Evolutionary conservation across 1,140 invertebrate genomes (phyloP), one percentile per base, ranked within the genome.

Genomic region (Sinonovacula constricta): DNA sequence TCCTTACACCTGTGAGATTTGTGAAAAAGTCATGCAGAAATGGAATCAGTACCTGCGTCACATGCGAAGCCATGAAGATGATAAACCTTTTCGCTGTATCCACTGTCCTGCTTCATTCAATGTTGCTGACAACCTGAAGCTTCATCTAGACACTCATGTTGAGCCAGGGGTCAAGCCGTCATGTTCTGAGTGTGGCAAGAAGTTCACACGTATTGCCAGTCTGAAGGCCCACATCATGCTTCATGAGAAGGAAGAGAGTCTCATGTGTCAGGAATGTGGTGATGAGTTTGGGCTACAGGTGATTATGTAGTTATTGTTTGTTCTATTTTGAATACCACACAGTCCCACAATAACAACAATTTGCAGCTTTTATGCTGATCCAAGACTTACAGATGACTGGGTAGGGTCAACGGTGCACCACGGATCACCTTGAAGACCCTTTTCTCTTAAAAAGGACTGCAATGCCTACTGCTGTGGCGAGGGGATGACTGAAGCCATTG

Each of bases 191-290:
- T 95, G 95, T 87, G 87, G 90, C n/a, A 92, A 92, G 87, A 93
- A 92, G 80, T 95, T 95, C 87, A 92, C 93, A 1, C 90, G 94
- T 63, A 89, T 94, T 53, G 94, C 94, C 18, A 94, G 94, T 88
- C 91, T 95, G 3, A 95, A 94, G 81, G 93, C 94, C n/a, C 95
- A 95, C 85, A 91, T 95, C 74, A 88, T 93, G 85, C 74, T 94
- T 5, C 95, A 95, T 81, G 93, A 94, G 85, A 93, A 92, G 79
- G 94, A 95, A 81, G 94, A 95, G 85, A 93, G 91, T 83, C 88
- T 94, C 15, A 93, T 93, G 80, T 95, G 95, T 86, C 91, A 92
- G 12, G 94, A 94, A 84, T 95, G 95, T 90, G 93, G 93, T 18
- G 94, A 94, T 78, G 93, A 94, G 83, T 95, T 95, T 89, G 90